These are phyloP conservation scores for Pseudocheirus occidentalis DNA, from an alignment of 2,797 vertebrate species.

Conservation along the genomic window DNA sequence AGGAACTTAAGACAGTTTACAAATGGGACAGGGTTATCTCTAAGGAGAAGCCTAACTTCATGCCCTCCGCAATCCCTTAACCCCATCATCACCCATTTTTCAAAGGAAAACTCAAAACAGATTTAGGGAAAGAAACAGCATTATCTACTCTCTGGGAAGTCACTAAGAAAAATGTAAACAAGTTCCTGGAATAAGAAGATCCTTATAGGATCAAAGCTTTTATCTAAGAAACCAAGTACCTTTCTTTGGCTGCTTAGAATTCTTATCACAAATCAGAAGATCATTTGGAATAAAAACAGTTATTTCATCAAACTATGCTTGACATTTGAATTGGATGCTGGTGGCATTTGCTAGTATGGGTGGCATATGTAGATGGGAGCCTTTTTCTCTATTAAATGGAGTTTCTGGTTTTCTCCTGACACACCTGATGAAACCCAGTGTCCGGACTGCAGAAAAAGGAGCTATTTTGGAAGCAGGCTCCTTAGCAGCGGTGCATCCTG, in stretches of 20 bases:
- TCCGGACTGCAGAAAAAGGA: not conserved
- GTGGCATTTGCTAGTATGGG: not conserved
- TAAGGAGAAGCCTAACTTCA: not conserved
- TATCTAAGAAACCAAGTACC: not conserved
- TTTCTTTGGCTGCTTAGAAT: not conserved
- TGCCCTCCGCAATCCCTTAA: not conserved
- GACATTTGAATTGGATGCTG: not conserved
- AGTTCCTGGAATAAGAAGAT: not conserved
- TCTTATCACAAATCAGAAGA: not conserved
- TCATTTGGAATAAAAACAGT: not conserved
- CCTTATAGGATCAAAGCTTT: not conserved
- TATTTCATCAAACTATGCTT: not conserved
- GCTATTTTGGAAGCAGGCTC: not conserved
- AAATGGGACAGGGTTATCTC: not conserved
- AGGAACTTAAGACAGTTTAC: not conserved
- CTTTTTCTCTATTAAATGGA: slow-evolving; percentile 32
- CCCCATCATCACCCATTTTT: slow-evolving; percentile 7
- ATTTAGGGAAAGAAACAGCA: not conserved
- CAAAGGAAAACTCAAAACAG: slow-evolving; percentile 33
- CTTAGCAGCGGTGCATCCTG: not conserved
- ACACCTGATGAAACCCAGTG: not conserved
- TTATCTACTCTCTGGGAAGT: not conserved
- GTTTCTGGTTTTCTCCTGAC: not conserved
- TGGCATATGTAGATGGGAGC: slow-evolving; percentile 5
- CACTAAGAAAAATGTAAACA: not conserved